phyloP scores from a whole-genome alignment of 2,888 invertebrate genomes.

The Coelopa pilipes region DNA sequence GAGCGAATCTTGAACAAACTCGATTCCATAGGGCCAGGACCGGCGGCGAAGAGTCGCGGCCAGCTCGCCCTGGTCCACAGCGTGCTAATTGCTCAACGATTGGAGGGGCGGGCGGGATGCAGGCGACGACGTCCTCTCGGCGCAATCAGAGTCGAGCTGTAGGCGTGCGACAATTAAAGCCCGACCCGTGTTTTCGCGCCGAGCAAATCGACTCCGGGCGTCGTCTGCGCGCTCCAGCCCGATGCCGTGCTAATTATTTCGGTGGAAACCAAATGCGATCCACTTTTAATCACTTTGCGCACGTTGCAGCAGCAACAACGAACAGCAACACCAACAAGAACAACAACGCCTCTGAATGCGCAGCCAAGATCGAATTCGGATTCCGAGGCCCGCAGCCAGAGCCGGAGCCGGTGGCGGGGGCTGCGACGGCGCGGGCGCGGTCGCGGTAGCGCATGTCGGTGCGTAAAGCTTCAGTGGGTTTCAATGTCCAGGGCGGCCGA shows the following conservation, averaged over 20 bases:
- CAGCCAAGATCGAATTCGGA: not conserved
- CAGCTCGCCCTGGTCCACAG: no score
- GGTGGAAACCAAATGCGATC: slow-evolving; percentile 58
- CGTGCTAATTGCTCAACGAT: no score
- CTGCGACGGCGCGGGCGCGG: not conserved
- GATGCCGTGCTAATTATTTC: slow-evolving; percentile 59
- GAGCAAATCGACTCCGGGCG: slow-evolving; percentile 59
- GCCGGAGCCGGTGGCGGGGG: not conserved
- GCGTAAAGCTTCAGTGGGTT: slow-evolving; percentile 36
- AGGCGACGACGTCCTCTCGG: no score
- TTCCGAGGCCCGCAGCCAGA: not conserved
- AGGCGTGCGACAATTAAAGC: slow-evolving; percentile 59
- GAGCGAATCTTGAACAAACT: no score
- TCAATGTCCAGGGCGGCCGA: slow-evolving; percentile 35
- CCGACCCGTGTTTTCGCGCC: slow-evolving; percentile 64
- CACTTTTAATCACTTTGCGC: slow-evolving; percentile 38
- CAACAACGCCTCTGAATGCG: slow-evolving; percentile 20
- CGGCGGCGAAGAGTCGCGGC: no score
- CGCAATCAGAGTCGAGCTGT: slow-evolving; percentile 33
- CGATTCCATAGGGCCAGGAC: no score
- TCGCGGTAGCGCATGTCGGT: slow-evolving; percentile 10
- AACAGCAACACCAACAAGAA: not conserved
- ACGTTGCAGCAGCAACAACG: slow-evolving; percentile 25
- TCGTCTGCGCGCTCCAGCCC: not conserved
- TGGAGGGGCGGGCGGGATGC: no score